A percentile compares a stretch with the other conserved stretches of the same genome.
These are phyloP conservation scores for Corythornis leucogaster DNA, from an alignment of 2,797 vertebrate species.

Conservation along the genomic window DNA sequence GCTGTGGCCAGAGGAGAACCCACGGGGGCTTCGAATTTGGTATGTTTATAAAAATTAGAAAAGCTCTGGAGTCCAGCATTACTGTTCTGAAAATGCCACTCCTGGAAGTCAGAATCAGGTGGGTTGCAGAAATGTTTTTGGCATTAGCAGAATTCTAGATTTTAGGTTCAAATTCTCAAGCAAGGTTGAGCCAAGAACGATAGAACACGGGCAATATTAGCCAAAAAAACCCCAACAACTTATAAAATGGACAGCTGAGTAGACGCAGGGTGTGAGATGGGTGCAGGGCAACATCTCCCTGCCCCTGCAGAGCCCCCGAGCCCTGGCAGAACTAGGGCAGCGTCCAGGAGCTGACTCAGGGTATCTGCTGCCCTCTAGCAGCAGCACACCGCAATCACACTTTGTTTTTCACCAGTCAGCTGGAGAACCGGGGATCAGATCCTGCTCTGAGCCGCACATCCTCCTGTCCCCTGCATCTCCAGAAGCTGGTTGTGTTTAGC, in stretches of 20 bases:
- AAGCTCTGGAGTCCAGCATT: background rate
- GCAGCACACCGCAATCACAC: background rate
- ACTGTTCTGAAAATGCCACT: background rate
- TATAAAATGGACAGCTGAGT: fast-evolving
- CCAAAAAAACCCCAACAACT: background rate
- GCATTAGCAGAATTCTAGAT: background rate
- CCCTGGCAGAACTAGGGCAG: background rate
- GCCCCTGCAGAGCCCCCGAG: background rate
- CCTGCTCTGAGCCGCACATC: background rate
- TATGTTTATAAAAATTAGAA: background rate
- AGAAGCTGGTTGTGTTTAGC: fast-evolving
- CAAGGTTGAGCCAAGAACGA: background rate
- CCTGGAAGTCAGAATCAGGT: background rate
- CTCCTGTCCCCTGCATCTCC: background rate
- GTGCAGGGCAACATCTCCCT: background rate
- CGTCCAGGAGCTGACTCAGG: background rate
- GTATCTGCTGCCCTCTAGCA: constrained; percentile 62
- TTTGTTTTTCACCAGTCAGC: fast-evolving
- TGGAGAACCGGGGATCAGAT: background rate
- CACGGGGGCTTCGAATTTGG: fast-evolving
- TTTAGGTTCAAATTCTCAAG: background rate
- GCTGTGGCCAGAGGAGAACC: background rate
- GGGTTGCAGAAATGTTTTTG: background rate
- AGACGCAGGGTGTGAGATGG: background rate
- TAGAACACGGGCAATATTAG: background rate